Evolutionary conservation across 2,113 vertebrate genomes (phyloP).

Genomic region (Ictalurus punctatus): DNA sequence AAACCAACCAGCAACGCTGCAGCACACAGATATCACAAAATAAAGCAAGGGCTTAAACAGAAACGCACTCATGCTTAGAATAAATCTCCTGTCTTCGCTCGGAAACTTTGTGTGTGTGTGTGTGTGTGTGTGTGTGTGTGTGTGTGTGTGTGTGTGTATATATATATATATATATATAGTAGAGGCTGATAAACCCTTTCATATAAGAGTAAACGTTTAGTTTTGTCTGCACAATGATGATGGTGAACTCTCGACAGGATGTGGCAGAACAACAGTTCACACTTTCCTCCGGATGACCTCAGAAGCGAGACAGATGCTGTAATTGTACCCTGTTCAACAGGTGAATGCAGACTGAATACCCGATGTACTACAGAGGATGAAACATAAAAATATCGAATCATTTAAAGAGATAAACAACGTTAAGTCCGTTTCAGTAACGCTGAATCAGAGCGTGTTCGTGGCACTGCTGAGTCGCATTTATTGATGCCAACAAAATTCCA

Average conservation of each 20-base stretch:
- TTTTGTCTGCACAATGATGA: not conserved
- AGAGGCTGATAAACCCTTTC: not conserved
- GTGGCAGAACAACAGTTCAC: not conserved
- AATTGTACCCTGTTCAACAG: no score
- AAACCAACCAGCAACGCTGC: constrained; percentile 90
- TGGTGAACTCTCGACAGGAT: not conserved
- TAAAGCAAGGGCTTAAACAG: not conserved
- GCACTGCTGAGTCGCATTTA: not conserved
- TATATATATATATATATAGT: no score
- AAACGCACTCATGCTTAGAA: not conserved
- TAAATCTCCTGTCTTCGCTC: not conserved
- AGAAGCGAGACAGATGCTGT: no score
- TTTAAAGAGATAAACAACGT: not conserved
- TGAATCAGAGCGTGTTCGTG: no score
- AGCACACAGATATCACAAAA: constrained; percentile 29
- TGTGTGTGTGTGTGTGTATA: no score
- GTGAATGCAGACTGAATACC: not conserved
- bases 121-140: no score
- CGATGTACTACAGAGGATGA: not conserved
- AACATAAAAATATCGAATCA: no score
- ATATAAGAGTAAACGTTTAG: not conserved
- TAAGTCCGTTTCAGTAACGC: not conserved
- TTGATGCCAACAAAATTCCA: not conserved
- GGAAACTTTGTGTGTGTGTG: not conserved
- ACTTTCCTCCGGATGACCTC: not conserved